Base-by-base conservation (phyloP, 92 coral and sea anemone genomes). In the Micromussa lordhowensis region DNA sequence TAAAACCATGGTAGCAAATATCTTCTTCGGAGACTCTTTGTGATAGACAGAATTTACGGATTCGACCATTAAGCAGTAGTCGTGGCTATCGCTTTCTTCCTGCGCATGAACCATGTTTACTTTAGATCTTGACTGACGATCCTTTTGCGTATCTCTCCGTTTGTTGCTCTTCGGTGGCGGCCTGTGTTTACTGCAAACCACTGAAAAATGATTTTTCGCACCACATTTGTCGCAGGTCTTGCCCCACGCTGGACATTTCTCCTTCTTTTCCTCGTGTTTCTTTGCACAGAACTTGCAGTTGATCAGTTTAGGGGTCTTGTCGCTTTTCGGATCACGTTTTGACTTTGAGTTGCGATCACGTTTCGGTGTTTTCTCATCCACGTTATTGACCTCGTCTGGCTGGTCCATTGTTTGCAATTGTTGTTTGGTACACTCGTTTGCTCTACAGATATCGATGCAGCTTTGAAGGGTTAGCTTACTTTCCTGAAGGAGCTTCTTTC, bases 401-500 rank as follows among this genome's bases (percentile, higher is more conserved):
- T n/a, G n/a, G n/a, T n/a, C n/a, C n/a, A n/a, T n/a, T n/a, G n/a
- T n/a, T n/a, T n/a, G n/a, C n/a, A n/a, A n/a, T n/a, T n/a, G n/a
- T n/a, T n/a, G n/a, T n/a, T n/a, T n/a, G n/a, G 96, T 93, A 26
- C 89, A 51, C 83, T 91, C 94, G 59, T 87, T 73, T 22, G 92
- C 90, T 35, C 93, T 59, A 68, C 91, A 93, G 26, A 88, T 91
- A 64, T 88, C 88, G 35, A 93, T 84, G 89, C 96, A 88, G 49
- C 85, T 80, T 61, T 86, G 29, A 51, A 91, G 94, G 29, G 92
- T 88, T 31, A 91, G 91, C 90, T 93, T 93, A 61, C 88, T 79
- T 28, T 88, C 96, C 32, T 88, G 92, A 38, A 87, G 85, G 11
- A 85, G n/a, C n/a, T n/a, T n/a, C n/a, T n/a, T n/a, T n/a, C n/a